Base-by-base conservation (phyloP, 2,797 vertebrate species). In the Falco columbarius region DNA sequence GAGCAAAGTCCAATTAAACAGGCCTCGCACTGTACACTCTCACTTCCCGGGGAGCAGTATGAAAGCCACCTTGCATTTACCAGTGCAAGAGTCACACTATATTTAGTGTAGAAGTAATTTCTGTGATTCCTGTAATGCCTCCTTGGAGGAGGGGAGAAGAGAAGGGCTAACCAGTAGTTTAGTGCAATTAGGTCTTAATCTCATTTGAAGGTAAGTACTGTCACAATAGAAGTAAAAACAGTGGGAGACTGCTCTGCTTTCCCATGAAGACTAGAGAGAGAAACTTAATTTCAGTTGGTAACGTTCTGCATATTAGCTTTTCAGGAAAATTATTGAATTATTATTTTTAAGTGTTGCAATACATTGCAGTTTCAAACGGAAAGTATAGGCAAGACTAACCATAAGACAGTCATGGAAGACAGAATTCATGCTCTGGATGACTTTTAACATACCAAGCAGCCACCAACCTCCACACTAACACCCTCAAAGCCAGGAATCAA, bases 1-100 rank as follows among this genome's bases (percentile, higher is more conserved):
- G 72, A 94, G 86, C 89, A 89, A 96, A 95, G 94, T 75, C 92
- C 86, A 96, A 94, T 94, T 96, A 96, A 93, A 83, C 42, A 90
- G 72, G 47, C 54, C 91, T 92, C 49, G 52, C 92, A 83, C 86
- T 71, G 52, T 36, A 84, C 63, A 63, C 29, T 36, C 63, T 52
- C 56, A 63, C 74, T 83, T 96, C 71, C 81, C 72, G 83, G 56
- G 30, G 77, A 95, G 67, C 10, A 4, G 17, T n/a, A 67, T 4
- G 38, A 96, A 86, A 95, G 65, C 56, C 71, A 90, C 81, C 62
- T 89, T 24, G 4, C 56, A 72, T 67, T 83, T 62, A 72, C 20
- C 55, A 92, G 51, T 16, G 34, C 36, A 63, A 65, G 18, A 92
- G 54, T 38, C 79, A 81, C 10, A 32, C n/a, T 66, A 46, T 40